phyloP scores from a whole-genome alignment of 64 coral and sea anemone genomes.

The Dendrophyllia cribrosa region DNA sequence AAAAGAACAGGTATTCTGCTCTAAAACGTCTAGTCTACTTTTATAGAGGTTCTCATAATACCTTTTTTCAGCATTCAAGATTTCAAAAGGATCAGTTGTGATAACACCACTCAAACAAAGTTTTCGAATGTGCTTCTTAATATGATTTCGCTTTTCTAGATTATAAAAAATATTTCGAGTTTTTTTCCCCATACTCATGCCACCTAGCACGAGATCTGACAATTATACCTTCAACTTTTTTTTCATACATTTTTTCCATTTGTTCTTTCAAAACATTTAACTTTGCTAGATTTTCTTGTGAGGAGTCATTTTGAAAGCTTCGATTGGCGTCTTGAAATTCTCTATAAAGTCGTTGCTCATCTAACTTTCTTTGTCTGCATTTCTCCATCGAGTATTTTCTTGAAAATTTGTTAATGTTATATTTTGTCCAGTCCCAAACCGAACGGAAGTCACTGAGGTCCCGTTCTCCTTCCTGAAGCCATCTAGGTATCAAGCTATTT shows the following conservation, averaged over 20 bases:
- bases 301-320: background rate
- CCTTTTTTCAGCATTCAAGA: too few species aligned
- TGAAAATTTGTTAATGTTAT: slow-evolving; percentile 43
- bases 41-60: too few species aligned
- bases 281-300: background rate
- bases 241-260: slow-evolving; percentile 3
- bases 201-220: background rate
- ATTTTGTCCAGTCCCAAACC: slow-evolving; percentile 59
- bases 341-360: background rate
- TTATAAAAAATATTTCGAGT: slow-evolving; percentile 33
- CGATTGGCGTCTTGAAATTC: background rate
- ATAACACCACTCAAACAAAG: background rate
- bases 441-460: background rate
- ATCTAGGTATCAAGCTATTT: background rate
- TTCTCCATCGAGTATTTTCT: slow-evolving; percentile 35
- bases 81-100: background rate
- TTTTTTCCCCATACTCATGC: slow-evolving; percentile 34
- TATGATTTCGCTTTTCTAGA: slow-evolving; percentile 30
- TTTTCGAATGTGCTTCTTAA: slow-evolving; percentile 10
- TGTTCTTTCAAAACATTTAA: slow-evolving; percentile 13
- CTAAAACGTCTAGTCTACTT: too few species aligned
- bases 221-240: slow-evolving; percentile 36
- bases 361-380: background rate
- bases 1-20: too few species aligned
- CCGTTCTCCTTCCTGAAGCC: background rate